Evolutionary conservation across 2,113 vertebrate species (phyloP).

Genomic region (Halcyon malimbica): DNA sequence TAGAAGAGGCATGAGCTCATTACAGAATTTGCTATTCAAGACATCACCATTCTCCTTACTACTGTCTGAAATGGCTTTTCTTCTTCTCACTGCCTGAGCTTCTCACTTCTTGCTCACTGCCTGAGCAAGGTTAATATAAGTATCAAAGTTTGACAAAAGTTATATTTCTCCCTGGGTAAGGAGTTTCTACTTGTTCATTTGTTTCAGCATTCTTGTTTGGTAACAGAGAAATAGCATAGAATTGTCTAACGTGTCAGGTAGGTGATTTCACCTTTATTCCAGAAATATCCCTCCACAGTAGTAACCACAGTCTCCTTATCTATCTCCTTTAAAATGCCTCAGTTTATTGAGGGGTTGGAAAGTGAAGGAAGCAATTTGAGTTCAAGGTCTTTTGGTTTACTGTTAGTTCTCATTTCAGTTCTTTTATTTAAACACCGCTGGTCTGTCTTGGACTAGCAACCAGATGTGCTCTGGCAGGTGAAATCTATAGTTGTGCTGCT

Average conservation of each 20-base stretch:
- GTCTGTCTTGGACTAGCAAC: background rate
- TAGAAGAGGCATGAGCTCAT: conserved; percentile 25
- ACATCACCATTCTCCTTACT: background rate
- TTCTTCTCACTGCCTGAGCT: background rate
- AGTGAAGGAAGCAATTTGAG: background rate
- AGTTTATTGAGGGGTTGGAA: background rate
- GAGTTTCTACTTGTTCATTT: background rate
- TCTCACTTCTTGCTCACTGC: background rate
- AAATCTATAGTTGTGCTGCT: accelerated
- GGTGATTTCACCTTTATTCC: background rate
- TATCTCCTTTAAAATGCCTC: background rate
- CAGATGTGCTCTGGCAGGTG: background rate
- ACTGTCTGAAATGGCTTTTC: background rate
- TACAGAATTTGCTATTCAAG: background rate
- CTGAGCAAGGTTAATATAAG: background rate
- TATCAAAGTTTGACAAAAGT: background rate
- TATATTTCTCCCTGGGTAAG: background rate
- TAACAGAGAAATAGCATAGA: background rate
- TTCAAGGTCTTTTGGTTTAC: background rate
- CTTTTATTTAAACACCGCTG: background rate
- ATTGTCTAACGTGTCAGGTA: background rate
- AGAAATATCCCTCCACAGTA: background rate
- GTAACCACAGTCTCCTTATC: background rate
- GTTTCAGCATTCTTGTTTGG: background rate
- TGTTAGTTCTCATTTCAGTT: background rate